A percentile compares a stretch with the other conserved stretches of the same genome.
phyloP scores from a whole-genome alignment of 2,888 invertebrate genomes.

The Neuroscelio doddi region DNA sequence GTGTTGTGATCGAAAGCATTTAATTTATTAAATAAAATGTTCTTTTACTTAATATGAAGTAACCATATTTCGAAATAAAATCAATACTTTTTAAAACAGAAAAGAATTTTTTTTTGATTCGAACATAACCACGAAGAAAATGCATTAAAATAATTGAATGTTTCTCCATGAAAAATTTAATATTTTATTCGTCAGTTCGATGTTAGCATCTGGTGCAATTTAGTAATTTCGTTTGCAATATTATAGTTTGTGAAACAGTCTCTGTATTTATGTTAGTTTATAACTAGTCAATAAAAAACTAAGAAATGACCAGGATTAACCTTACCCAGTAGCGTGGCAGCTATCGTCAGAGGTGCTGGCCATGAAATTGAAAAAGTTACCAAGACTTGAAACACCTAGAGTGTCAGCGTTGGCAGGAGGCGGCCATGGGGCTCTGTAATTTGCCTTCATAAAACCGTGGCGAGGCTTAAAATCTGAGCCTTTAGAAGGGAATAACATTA shows the following conservation, averaged over 20 bases:
- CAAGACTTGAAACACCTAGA: slow-evolving; percentile 39
- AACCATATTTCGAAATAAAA: too few species aligned
- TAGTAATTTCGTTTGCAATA: too few species aligned
- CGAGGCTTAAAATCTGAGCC: slow-evolving; percentile 48
- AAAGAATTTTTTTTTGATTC: too few species aligned
- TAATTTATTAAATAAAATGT: too few species aligned
- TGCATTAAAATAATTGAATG: too few species aligned
- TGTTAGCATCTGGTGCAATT: not conserved
- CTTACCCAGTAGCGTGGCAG: slow-evolving; percentile 31
- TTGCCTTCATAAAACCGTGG: slow-evolving; percentile 68
- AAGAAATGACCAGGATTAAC: not conserved
- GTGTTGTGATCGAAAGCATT: too few species aligned
- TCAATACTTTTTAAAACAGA: too few species aligned
- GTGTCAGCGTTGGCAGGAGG: slow-evolving; percentile 31
- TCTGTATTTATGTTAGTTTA: not conserved
- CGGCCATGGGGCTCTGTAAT: slow-evolving; percentile 67
- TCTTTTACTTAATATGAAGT: too few species aligned
- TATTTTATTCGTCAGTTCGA: too few species aligned
- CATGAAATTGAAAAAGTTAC: slow-evolving; percentile 39
- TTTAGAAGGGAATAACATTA: slow-evolving; percentile 57
- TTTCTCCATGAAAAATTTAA: too few species aligned
- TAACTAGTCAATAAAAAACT: not conserved
- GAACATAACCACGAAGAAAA: too few species aligned
- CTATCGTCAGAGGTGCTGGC: slow-evolving; percentile 23
- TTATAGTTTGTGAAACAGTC: too few species aligned